Evolutionary conservation across 2,797 vertebrate species (phyloP).

Genomic region (Chelon labrosus): DNA sequence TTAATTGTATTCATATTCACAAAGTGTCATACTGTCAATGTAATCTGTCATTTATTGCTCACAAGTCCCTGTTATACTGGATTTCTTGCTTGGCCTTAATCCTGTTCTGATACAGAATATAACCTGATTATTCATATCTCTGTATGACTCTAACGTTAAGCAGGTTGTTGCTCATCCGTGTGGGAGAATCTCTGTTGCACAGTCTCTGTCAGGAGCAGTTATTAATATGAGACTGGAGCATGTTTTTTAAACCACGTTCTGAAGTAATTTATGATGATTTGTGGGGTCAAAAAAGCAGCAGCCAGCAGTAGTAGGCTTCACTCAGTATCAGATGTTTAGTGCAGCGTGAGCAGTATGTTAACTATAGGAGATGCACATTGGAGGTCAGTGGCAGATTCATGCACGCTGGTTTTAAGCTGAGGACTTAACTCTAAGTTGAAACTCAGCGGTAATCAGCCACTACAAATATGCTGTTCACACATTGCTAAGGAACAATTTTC

Average conservation of each 20-base stretch:
- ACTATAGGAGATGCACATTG: neutral
- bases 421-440: neutral
- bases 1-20: neutral
- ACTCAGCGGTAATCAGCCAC: neutral
- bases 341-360: neutral
- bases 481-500: slow-evolving; percentile 12
- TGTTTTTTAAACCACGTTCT: neutral
- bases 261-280: neutral
- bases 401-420: neutral
- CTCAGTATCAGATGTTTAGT: neutral
- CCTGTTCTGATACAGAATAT: neutral
- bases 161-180: neutral
- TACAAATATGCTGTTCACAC: neutral
- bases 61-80: neutral
- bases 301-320: neutral
- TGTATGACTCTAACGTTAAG: neutral
- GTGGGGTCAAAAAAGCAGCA: neutral
- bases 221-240: neutral
- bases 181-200: neutral
- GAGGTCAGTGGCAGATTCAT: neutral
- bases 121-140: neutral
- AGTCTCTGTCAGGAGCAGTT: neutral
- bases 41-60: neutral
- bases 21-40: neutral
- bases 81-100: neutral